Conservation (phyloP, 1,140 invertebrate species). For the Cepaea nemoralis region DNA sequence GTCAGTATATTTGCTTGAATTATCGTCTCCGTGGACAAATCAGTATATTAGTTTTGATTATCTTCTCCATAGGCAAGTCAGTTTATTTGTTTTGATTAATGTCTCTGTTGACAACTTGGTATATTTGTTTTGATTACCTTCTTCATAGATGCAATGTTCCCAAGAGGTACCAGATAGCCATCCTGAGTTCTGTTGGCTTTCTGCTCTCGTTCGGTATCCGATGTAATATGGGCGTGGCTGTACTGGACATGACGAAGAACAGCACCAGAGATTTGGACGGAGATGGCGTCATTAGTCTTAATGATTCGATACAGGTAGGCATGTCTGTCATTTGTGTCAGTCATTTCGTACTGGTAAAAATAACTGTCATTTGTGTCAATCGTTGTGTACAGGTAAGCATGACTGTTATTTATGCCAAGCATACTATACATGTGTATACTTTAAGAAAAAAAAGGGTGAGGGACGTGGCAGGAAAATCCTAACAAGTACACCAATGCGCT, state of each 20-base stretch:
- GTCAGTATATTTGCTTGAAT: not conserved
- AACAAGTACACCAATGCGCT: no score
- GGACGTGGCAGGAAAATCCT: no score
- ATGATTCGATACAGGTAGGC: conserved; percentile 52
- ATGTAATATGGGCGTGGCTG: conserved; percentile 94
- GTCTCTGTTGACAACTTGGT: not conserved
- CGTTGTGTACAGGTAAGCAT: no score
- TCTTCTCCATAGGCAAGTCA: not conserved
- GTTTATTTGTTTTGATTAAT: not conserved
- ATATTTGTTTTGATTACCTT: no score
- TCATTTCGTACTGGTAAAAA: no score
- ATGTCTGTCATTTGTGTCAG: no score
- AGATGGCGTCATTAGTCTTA: conserved; percentile 46
- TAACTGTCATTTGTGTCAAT: no score
- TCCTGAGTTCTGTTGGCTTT: conserved; percentile 70
- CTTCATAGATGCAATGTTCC: conserved; percentile 51
- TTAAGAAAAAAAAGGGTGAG: no score
- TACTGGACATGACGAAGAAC: conserved; percentile 80
- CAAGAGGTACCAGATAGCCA: conserved; percentile 68
- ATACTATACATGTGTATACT: no score
- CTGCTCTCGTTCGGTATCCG: conserved; percentile 75
- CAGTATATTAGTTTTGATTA: no score
- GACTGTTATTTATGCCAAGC: no score
- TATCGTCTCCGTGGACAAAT: not conserved
- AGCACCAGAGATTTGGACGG: conserved; percentile 62